phyloP scores from a whole-genome alignment of 1,140 invertebrate genomes.

The Drosophila santomea region DNA sequence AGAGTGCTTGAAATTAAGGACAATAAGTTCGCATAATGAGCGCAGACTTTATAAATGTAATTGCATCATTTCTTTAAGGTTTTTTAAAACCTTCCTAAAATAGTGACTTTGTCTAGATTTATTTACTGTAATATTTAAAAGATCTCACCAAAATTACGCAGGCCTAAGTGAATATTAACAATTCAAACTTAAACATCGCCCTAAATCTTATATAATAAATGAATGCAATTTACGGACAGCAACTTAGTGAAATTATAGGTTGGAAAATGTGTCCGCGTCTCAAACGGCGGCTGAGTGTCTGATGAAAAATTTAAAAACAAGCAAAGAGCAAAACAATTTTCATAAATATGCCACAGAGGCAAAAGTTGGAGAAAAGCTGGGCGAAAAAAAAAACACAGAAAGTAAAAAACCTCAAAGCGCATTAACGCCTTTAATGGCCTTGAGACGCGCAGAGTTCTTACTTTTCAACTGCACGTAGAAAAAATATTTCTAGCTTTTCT shows the following conservation, averaged over 20 bases:
- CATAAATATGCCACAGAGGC: slow-evolving; percentile 69
- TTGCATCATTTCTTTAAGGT: background rate
- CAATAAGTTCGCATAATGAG: background rate
- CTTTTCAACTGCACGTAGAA: background rate
- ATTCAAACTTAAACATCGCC: slow-evolving; percentile 22
- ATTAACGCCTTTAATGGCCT: slow-evolving; percentile 63
- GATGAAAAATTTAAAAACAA: slow-evolving; percentile 69
- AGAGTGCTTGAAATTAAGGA: background rate
- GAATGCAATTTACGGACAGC: slow-evolving; percentile 53
- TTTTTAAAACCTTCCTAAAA: too few species aligned
- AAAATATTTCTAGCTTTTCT: background rate
- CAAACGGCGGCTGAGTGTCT: slow-evolving; percentile 49
- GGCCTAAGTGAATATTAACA: slow-evolving; percentile 41
- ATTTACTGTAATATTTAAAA: background rate
- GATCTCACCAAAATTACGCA: slow-evolving; percentile 9
- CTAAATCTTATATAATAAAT: slow-evolving; percentile 49
- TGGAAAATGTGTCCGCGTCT: slow-evolving; percentile 23
- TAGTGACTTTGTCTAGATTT: background rate
- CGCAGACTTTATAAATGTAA: background rate
- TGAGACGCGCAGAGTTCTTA: slow-evolving; percentile 45
- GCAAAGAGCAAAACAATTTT: slow-evolving; percentile 70
- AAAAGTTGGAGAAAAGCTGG: slow-evolving; percentile 28
- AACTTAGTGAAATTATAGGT: slow-evolving; percentile 52
- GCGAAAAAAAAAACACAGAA: slow-evolving; percentile 21
- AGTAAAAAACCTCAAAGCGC: slow-evolving; percentile 47